These are phyloP conservation scores for Pyrrhosoma nymphula DNA, from an alignment of 2,888 invertebrate species.

Conservation along the genomic window DNA sequence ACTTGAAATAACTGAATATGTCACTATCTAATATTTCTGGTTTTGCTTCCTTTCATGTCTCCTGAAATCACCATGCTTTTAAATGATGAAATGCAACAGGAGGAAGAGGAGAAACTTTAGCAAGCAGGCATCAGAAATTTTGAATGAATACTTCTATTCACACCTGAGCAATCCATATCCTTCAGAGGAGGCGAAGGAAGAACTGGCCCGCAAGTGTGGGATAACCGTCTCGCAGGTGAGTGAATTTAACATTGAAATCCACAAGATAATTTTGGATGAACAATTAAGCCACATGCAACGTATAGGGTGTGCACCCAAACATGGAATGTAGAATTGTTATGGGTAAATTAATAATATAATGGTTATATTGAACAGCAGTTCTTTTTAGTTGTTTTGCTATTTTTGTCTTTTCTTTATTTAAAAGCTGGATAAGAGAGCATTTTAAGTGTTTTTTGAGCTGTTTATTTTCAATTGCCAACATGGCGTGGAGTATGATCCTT, in stretches of 20 bases:
- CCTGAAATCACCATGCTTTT: neutral
- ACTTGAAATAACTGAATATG: too few species aligned
- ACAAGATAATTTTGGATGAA: neutral
- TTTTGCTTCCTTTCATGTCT: neutral
- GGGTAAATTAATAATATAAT: too few species aligned
- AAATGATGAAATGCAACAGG: conserved; percentile 78
- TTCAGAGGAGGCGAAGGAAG: conserved; percentile 99
- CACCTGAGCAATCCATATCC: conserved; percentile 99
- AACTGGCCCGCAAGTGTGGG: conserved; percentile 98
- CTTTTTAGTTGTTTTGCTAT: too few species aligned
- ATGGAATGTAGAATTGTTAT: too few species aligned
- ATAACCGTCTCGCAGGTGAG: conserved; percentile 97
- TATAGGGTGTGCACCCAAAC: too few species aligned
- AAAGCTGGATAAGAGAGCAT: too few species aligned
- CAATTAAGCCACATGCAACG: neutral
- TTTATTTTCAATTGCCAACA: too few species aligned
- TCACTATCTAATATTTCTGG: too few species aligned
- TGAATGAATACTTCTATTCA: conserved; percentile 99
- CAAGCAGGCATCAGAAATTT: conserved; percentile 99
- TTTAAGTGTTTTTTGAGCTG: too few species aligned
- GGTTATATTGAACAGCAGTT: too few species aligned
- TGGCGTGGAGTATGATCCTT: too few species aligned
- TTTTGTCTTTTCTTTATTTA: too few species aligned
- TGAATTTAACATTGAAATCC: conserved; percentile 50
- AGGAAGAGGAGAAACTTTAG: conserved; percentile 98